Evolutionary conservation across 1,140 invertebrate genomes (phyloP).

Genomic region (Polyergus mexicanus): DNA sequence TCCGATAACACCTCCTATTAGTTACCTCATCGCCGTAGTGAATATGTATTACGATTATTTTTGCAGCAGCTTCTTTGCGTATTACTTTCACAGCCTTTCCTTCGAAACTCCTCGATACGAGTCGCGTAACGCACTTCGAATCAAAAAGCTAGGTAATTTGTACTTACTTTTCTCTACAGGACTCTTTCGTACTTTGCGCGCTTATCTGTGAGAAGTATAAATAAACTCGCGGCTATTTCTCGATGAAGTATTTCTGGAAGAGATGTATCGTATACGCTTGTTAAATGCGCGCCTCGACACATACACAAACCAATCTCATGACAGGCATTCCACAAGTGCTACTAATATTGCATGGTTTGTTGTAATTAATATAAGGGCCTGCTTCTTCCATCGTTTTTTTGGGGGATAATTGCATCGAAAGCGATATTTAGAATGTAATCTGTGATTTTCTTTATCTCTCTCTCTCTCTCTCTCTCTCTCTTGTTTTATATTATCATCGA

Average conservation of each 20-base stretch:
- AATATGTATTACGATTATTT: constrained; percentile 31
- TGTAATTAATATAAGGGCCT: constrained; percentile 70
- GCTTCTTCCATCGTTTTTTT: constrained; percentile 73
- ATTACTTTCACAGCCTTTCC: background rate
- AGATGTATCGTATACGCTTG: constrained; percentile 46
- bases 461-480: background rate
- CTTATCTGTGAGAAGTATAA: background rate
- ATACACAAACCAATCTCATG: constrained; percentile 64
- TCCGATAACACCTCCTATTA: constrained; percentile 47
- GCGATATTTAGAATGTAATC: constrained; percentile 68
- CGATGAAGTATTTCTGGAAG: constrained; percentile 56
- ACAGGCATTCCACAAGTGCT: constrained; percentile 80
- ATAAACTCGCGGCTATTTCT: constrained; percentile 36
- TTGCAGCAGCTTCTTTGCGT: constrained; percentile 17
- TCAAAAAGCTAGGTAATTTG: constrained; percentile 41
- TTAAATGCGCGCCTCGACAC: constrained; percentile 51
- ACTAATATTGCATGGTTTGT: constrained; percentile 73
- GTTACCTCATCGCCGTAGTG: constrained; percentile 43
- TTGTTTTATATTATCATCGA: constrained; percentile 18
- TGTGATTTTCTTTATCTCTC: background rate
- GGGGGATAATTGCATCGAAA: constrained; percentile 52
- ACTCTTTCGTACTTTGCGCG: constrained; percentile 1
- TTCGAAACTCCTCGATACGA: constrained; percentile 1
- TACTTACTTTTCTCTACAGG: constrained; percentile 40
- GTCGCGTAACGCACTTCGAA: constrained; percentile 14